Evolutionary conservation across 2,888 invertebrate genomes (phyloP).

Genomic region (Melipona bicolor): DNA sequence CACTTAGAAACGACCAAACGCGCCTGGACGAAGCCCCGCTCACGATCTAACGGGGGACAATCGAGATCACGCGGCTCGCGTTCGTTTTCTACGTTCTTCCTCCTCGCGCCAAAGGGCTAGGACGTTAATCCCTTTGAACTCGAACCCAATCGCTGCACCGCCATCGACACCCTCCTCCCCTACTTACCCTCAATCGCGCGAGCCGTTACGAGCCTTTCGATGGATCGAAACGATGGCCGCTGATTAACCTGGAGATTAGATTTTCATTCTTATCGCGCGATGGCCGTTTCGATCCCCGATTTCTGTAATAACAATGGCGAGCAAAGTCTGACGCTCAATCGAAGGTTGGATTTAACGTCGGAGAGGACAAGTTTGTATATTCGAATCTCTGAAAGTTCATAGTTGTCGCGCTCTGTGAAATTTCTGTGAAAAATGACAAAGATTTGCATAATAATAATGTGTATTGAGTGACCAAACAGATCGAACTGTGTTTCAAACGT

Average conservation of each 20-base stretch:
- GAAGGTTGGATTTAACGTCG: no score
- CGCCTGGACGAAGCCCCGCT: background rate
- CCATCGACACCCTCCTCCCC: background rate
- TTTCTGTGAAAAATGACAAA: no score
- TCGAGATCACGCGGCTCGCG: conserved; percentile 9
- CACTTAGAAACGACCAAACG: conserved; percentile 64
- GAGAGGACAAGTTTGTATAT: no score
- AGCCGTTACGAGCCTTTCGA: background rate
- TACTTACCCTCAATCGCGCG: conserved; percentile 4
- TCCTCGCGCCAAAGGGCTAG: background rate
- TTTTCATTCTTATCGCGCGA: background rate
- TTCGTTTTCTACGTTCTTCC: background rate
- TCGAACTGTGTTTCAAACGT: no score
- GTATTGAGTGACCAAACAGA: no score
- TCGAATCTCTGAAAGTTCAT: no score
- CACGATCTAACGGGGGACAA: conserved; percentile 1
- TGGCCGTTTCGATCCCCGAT: background rate
- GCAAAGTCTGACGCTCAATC: no score
- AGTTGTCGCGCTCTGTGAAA: no score
- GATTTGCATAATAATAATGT: no score
- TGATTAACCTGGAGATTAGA: background rate
- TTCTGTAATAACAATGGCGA: no score
- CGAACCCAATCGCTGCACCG: background rate
- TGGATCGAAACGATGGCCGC: background rate
- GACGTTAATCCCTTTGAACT: background rate